These are phyloP conservation scores for Phylloscopus trochilus DNA, from an alignment of 2,113 vertebrate genomes.

Conservation along the genomic window DNA sequence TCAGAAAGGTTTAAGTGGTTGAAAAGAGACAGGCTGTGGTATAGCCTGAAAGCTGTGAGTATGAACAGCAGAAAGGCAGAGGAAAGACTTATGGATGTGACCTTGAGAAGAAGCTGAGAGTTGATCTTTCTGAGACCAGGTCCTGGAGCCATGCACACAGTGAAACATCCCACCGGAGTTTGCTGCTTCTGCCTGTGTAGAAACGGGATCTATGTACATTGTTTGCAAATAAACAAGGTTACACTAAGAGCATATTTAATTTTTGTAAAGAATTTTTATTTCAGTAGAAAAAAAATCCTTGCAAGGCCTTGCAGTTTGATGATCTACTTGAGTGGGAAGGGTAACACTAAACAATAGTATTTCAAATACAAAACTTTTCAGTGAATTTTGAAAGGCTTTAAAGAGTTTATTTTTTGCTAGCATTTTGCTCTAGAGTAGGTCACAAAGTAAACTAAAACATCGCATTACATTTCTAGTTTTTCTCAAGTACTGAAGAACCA, in stretches of 20 bases:
- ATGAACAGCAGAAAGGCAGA: not conserved
- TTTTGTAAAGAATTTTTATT: not conserved
- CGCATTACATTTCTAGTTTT: not conserved
- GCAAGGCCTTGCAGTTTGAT: not conserved
- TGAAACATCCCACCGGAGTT: not conserved
- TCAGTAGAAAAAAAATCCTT: not conserved
- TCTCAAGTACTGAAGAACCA: not conserved
- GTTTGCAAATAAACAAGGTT: not conserved
- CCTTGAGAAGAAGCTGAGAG: not conserved
- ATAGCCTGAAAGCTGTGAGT: not conserved
- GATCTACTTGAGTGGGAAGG: not conserved
- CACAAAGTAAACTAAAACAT: not conserved
- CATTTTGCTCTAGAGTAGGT: not conserved
- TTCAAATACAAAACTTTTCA: not conserved
- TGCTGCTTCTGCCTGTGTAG: not conserved
- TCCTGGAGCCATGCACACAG: not conserved
- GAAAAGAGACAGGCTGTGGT: not conserved
- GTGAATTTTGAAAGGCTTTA: not conserved
- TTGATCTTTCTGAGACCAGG: not conserved
- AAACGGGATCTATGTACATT: not conserved
- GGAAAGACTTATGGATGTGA: not conserved
- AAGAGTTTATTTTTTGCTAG: not conserved
- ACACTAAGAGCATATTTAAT: not conserved
- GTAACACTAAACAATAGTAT: not conserved
- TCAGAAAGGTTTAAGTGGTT: not conserved